Evolutionary conservation across 2,797 vertebrate species (phyloP).

Genomic region (Zalophus californianus): DNA sequence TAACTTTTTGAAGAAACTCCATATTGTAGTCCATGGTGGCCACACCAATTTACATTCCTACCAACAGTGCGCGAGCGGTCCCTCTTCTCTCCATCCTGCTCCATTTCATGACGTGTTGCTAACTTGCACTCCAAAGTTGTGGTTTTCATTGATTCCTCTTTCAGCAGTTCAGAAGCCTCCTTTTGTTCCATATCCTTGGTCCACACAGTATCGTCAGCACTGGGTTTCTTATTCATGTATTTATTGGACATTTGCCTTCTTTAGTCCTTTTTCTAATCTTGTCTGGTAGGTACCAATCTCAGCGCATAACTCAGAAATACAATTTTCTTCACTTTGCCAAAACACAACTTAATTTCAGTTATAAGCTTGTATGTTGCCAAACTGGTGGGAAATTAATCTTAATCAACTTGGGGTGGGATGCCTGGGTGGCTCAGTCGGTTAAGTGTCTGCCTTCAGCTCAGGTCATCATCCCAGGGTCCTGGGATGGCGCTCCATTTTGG

Average conservation of each 20-base stretch:
- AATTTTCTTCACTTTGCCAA: slow-evolving; percentile 15
- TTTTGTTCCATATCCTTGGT: not conserved
- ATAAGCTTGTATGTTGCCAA: not conserved
- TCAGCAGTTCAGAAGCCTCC: not conserved
- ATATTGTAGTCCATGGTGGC: too few relatives aligned
- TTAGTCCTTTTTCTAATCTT: not conserved
- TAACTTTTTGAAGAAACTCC: too few relatives aligned
- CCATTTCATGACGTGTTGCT: not conserved
- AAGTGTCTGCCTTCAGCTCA: too few relatives aligned
- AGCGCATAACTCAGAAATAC: not conserved
- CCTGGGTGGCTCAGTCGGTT: too few relatives aligned
- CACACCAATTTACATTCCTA: too few relatives aligned
- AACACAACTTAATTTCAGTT: not conserved
- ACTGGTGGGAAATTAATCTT: not conserved
- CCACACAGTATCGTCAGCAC: not conserved
- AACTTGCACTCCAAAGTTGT: not conserved
- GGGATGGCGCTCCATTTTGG: too few relatives aligned
- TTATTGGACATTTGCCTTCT: not conserved
- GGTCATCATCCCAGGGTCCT: too few relatives aligned
- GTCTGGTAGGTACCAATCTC: not conserved
- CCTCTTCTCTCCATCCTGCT: too few relatives aligned
- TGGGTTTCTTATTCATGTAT: not conserved
- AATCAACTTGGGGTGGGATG: not conserved
- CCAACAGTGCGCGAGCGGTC: too few relatives aligned
- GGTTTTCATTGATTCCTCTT: not conserved